Conservation (phyloP, 2,888 invertebrate genomes). For the Andrena hattorfiana region DNA sequence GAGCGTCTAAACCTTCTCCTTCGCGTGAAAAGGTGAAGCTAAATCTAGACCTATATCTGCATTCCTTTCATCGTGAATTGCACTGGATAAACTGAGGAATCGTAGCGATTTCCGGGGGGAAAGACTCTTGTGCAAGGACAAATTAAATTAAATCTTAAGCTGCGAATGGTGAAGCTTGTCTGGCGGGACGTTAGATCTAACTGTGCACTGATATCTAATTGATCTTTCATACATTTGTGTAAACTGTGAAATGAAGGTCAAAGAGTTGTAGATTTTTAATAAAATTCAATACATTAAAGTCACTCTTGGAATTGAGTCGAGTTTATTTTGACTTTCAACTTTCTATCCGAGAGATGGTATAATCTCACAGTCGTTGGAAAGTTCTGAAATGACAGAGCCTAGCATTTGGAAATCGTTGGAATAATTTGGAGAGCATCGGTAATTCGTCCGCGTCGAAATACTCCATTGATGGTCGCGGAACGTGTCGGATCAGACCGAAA, state of each 20-base stretch:
- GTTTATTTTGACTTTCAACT: background rate
- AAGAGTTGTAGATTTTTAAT: background rate
- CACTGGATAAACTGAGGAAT: no score
- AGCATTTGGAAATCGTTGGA: conserved; percentile 12
- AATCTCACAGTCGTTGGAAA: conserved; percentile 9
- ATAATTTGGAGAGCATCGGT: conserved; percentile 32
- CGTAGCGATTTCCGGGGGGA: no score
- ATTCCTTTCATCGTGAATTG: background rate
- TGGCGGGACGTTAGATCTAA: no score
- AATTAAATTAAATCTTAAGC: no score
- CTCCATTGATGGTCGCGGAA: conserved; percentile 11
- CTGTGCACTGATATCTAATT: no score
- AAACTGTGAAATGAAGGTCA: no score
- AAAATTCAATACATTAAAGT: background rate
- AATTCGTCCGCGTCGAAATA: conserved; percentile 39
- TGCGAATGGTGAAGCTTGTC: no score
- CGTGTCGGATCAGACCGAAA: conserved; percentile 37
- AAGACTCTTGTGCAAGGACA: no score
- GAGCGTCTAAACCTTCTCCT: conserved; percentile 24
- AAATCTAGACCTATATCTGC: conserved; percentile 21
- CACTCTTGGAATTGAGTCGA: background rate
- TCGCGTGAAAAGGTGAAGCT: conserved; percentile 3
- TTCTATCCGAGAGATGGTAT: background rate
- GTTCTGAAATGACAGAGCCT: conserved; percentile 12
- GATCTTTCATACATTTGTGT: no score